A percentile compares a stretch with the other conserved stretches of the same genome.
Evolutionary conservation across 2,113 vertebrate species (phyloP).

Genomic region (Archocentrus centrarchus): DNA sequence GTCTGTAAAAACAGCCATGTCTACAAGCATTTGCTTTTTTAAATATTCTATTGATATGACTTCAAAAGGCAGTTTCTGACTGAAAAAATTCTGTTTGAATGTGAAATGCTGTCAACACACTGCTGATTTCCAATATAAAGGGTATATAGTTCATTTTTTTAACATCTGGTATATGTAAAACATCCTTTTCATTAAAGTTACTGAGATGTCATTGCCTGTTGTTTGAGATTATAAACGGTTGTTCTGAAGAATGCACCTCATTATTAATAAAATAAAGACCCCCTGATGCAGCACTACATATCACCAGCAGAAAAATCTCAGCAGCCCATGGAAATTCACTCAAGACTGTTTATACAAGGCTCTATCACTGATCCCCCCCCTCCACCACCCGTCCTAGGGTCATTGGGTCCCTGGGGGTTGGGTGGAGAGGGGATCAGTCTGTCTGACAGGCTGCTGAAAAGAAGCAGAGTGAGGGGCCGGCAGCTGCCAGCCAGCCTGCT

Average conservation of each 20-base stretch:
- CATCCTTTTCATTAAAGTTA: not conserved
- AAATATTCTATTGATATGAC: not conserved
- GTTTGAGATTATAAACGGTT: not conserved
- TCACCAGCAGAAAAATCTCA: constrained; percentile 31
- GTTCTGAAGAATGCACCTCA: not conserved
- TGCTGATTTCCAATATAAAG: not conserved
- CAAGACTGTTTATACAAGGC: constrained; percentile 62
- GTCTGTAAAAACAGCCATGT: not conserved
- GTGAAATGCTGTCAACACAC: not conserved
- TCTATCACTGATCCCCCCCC: constrained; percentile 53
- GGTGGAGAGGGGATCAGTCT: constrained; percentile 71
- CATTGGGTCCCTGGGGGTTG: constrained; percentile 66
- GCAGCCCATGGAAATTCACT: constrained; percentile 30
- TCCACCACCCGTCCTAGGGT: constrained; percentile 52
- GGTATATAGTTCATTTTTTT: not conserved
- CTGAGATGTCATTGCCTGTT: not conserved
- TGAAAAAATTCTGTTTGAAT: not conserved
- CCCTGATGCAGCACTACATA: not conserved
- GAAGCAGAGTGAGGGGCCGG: constrained; percentile 68
- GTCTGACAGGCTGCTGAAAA: constrained; percentile 75
- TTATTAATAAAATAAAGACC: constrained; percentile 15
- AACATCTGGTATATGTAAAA: not conserved
- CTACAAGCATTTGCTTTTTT: not conserved
- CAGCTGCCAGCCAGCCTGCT: constrained; percentile 74
- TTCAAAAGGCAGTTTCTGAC: not conserved